Evolutionary conservation across 2,797 vertebrate species (phyloP), one percentile per base, ranked within the genome.

Genomic region (Trematomus bernacchii): DNA sequence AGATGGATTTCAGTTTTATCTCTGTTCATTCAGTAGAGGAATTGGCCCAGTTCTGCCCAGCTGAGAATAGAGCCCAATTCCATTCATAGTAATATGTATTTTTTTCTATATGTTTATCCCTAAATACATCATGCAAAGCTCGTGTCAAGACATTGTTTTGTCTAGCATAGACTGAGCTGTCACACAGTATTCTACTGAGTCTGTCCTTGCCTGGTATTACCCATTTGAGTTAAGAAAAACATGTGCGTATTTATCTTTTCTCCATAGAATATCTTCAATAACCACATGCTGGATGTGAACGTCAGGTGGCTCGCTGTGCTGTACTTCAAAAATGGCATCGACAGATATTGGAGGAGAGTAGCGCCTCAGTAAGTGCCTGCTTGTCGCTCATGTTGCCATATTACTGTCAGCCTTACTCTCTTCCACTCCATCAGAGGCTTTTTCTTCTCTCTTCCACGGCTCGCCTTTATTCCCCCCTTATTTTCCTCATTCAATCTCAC

Each of bases 251-350:
- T 37, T 37, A 27, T 37, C 2, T 23, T 16, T 30, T 27, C 27
- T 27, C 27, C 74, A 52, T 85, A 99, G 98, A 98, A 96, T 88
- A 99, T 99, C 90, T 97, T 99, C 89, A 99, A 97, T 79, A 99
- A 99, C 91, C 98, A 99, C 88, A 91, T 93, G 82, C 86, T 99
- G 92, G 97, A 98, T 91, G 95, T 99, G 88, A 98, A 99, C 73
- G 98, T 99, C 65, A 95, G 98, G 75, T 99, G 98, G 97, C 93
- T 99, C 82, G 98, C 98, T 62, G 98, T 99, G 74, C 93, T 99
- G 10, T 99, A 99, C 93, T 99, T 99, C 79, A 99, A 99, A 94
- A 98, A 99, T 87, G 98, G 98, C 90, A 99, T 99, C 60, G 98
- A 99, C 93, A 96, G 97, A 86, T 99, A 99, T 82, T 99, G 98